Percentiles rank a stretch among this genome's conserved stretches.
These are phyloP conservation scores for Vidua chalybeata DNA, from an alignment of 2,113 vertebrate species.

Conservation along the genomic window DNA sequence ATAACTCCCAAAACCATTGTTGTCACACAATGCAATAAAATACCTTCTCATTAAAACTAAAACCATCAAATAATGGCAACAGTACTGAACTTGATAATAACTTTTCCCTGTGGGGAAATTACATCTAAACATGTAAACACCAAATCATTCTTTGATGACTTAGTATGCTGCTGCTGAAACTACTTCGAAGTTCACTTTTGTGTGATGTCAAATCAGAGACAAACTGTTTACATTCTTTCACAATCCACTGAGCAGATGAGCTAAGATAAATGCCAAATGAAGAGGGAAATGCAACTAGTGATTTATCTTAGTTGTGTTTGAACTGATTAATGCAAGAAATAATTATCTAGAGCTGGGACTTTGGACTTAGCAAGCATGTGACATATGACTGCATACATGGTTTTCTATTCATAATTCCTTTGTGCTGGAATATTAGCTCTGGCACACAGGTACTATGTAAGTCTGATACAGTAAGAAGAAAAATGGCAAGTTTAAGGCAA, in stretches of 20 bases:
- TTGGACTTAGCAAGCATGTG: neutral
- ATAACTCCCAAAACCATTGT: neutral
- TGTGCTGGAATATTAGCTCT: neutral
- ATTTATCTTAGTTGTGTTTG: neutral
- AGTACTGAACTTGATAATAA: neutral
- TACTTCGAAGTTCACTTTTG: neutral
- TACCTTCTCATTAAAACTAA: neutral
- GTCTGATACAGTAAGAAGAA: neutral
- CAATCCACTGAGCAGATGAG: neutral
- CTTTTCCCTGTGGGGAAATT: neutral
- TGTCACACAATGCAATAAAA: neutral
- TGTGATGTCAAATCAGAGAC: neutral
- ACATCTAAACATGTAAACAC: neutral
- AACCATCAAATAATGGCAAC: neutral
- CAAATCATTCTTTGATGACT: neutral
- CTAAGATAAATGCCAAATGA: neutral
- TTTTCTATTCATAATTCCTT: neutral
- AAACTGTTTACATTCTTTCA: conserved; percentile 16
- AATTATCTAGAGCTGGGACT: neutral
- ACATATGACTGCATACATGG: neutral
- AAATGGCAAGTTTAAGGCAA: neutral
- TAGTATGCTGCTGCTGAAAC: neutral
- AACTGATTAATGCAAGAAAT: conserved; percentile 2
- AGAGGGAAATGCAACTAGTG: neutral
- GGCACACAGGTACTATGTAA: neutral